Evolutionary conservation across 2,113 vertebrate genomes (phyloP).

Genomic region (Coptodon rendalli): DNA sequence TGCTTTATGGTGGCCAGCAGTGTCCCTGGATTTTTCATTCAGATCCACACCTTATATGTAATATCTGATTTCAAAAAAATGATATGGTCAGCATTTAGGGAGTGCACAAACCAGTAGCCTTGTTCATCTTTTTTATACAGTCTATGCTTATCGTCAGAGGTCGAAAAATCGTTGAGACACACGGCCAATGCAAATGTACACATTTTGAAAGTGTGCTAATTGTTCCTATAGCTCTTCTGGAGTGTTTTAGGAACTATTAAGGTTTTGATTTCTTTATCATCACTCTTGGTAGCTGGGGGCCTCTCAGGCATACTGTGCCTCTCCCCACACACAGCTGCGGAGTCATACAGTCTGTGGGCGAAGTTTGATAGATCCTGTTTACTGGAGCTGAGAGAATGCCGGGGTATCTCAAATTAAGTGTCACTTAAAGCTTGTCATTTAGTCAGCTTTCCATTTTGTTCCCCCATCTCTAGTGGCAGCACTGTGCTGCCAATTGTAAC

Average conservation of each 20-base stretch:
- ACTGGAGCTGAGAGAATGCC: constrained; percentile 59
- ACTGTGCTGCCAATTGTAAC: constrained; percentile 58
- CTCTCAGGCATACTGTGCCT: constrained; percentile 24
- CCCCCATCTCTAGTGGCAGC: constrained; percentile 59
- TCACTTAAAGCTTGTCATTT: constrained; percentile 71
- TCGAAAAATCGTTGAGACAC: neutral
- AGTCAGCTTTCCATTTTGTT: constrained; percentile 63
- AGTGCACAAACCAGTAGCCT: neutral
- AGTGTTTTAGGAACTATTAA: constrained; percentile 32
- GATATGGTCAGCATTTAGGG: neutral
- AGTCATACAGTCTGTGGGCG: constrained; percentile 49
- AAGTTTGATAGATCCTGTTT: constrained; percentile 69
- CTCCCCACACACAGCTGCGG: constrained; percentile 49
- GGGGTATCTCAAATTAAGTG: constrained; percentile 70
- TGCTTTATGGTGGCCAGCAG: neutral
- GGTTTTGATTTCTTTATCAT: constrained; percentile 47
- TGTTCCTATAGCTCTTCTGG: neutral
- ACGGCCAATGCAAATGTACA: neutral
- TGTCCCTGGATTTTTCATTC: neutral
- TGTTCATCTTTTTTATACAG: neutral
- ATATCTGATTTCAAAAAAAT: neutral
- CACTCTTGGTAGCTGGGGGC: constrained; percentile 25
- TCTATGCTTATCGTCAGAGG: neutral
- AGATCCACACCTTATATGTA: neutral
- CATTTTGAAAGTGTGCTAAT: neutral